Evolutionary conservation across 2,888 invertebrate genomes (phyloP), one percentile per base, ranked within the genome.

Genomic region (Trichacis sp.): DNA sequence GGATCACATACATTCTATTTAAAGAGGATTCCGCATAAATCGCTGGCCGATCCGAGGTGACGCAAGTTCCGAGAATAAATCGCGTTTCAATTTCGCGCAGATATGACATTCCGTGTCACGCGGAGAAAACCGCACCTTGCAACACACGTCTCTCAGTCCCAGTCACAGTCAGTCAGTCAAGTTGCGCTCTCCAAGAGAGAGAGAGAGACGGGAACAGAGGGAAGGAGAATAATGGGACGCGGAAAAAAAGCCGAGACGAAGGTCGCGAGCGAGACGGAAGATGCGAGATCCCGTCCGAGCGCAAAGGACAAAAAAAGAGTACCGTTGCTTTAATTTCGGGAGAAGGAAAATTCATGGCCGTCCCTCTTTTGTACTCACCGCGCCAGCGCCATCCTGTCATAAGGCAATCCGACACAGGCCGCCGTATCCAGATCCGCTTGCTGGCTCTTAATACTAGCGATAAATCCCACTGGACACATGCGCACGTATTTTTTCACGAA

Each of bases 351-450:
- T 58, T 61, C 69, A 66, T 66, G 69, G 63, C 66, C 65, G 64
- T 61, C 63, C 63, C 51, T 66, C 24, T 24, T 5, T 8, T 3
- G 20, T 73, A 85, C 87, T 87, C 86, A 89, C 89, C 89, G 88
- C 84, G 89, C 89, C 85, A 89, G 86, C 85, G 89, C 89, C 89
- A 89, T 89, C 87, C 89, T 88, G 85, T 88, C 88, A 88, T 89
- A 88, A 84, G 87, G 87, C 83, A 87, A 87, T 86, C 87, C 87
- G 81, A 86, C 86, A 80, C 85, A 83, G 79, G 87, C 85, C 79
- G 86, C 79, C 81, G 86, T 87, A 87, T 88, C 88, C 87, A 88
- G 83, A 80, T 81, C 81, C 77, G 80, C 81, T 74, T 78, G 77
- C 70, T 77, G 75, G 74, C 76, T 72, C 74, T 81, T 78, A 75